Evolutionary conservation across 2,113 vertebrate genomes (phyloP).

Genomic region (Lophura nycthemera): DNA sequence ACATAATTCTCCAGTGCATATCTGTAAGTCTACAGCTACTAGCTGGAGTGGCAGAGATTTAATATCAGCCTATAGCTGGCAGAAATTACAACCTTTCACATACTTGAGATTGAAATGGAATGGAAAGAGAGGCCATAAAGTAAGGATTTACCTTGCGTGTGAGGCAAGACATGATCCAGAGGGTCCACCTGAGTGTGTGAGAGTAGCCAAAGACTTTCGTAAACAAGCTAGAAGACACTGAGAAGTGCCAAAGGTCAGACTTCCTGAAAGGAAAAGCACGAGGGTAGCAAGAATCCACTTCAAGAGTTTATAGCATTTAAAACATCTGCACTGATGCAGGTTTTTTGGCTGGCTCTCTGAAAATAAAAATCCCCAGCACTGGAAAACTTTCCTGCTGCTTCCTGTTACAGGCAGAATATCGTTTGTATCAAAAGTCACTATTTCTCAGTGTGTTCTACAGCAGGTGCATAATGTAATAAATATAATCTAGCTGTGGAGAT

Average conservation of each 20-base stretch:
- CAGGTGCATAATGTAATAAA: conserved; percentile 22
- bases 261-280: neutral
- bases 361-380: neutral
- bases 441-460: neutral
- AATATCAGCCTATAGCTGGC: neutral
- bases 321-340: neutral
- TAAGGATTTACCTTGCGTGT: accelerated
- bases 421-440: neutral
- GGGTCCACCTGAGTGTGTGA: neutral
- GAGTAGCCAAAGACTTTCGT: neutral
- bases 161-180: neutral
- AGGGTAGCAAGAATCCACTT: neutral
- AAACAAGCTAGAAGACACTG: conserved; percentile 8
- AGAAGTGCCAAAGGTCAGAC: conserved; percentile 3
- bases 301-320: neutral
- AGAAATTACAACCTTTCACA: neutral
- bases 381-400: neutral
- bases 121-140: neutral
- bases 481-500: conserved; percentile 5
- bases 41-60: neutral
- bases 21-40: neutral
- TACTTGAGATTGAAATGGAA: neutral
- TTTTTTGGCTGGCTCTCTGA: neutral
- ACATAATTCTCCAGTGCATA: neutral
- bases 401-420: neutral